These are phyloP conservation scores for Acrobasis suavella DNA, from an alignment of 2,888 invertebrate genomes.

Conservation along the genomic window DNA sequence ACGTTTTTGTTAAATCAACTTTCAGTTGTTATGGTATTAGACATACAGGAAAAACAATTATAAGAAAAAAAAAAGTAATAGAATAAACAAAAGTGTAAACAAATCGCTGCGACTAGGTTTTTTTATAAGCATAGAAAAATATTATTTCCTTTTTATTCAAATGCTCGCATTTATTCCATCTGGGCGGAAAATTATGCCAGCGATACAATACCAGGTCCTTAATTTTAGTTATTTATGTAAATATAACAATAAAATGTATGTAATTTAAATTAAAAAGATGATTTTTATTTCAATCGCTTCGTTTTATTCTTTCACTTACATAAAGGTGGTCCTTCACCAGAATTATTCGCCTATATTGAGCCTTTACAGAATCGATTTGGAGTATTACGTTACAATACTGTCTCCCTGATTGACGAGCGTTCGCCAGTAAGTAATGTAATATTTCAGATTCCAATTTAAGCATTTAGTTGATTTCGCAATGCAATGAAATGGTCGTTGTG, in stretches of 20 bases:
- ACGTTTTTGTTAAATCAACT: slow-evolving; percentile 6
- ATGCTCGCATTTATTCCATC: slow-evolving; percentile 34
- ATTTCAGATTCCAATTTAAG: no score
- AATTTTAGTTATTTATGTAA: slow-evolving; percentile 69
- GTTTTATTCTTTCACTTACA: slow-evolving; percentile 38
- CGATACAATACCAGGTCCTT: slow-evolving; percentile 39
- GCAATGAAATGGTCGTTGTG: no score
- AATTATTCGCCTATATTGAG: no score
- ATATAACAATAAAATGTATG: slow-evolving; percentile 64
- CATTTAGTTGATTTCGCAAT: no score
- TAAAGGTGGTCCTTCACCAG: no score
- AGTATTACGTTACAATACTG: no score
- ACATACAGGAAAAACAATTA: background rate
- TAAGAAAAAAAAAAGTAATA: slow-evolving; percentile 1
- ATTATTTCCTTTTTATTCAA: slow-evolving; percentile 22
- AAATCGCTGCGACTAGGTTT: background rate
- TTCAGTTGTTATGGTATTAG: background rate
- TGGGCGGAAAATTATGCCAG: slow-evolving; percentile 38
- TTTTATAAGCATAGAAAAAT: background rate
- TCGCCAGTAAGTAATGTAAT: no score
- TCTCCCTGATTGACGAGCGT: no score
- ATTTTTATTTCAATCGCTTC: slow-evolving; percentile 54
- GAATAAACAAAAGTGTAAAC: background rate
- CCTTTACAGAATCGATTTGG: no score
- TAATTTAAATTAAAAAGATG: slow-evolving; percentile 72